Evolutionary conservation across 2,113 vertebrate species (phyloP).

Genomic region (Uropsilus gracilis): DNA sequence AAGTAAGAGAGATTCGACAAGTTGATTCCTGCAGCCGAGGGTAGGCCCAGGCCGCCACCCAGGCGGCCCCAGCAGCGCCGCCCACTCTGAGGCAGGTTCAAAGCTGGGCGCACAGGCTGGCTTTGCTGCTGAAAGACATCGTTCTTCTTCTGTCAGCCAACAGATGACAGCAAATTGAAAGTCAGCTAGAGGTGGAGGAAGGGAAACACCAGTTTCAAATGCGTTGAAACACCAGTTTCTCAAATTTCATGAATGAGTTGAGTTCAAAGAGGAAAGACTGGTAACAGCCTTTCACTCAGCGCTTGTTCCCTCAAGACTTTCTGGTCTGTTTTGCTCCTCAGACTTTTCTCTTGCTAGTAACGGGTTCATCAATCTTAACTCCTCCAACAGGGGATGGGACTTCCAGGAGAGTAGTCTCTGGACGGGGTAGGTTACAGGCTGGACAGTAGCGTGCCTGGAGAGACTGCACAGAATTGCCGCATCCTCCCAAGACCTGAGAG

Average conservation of each 20-base stretch:
- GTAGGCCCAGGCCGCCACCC: neutral
- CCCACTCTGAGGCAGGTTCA: constrained; percentile 27
- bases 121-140: neutral
- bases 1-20: constrained; percentile 70
- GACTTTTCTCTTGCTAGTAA: neutral
- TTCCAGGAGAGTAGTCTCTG: neutral
- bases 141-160: neutral
- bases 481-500: neutral
- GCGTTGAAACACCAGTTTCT: neutral
- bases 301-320: neutral
- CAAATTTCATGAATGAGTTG: neutral
- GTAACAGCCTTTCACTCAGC: neutral
- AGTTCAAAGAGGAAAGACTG: neutral
- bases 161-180: neutral
- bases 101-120: constrained; percentile 4
- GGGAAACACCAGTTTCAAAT: neutral
- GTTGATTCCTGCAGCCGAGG: constrained; percentile 62
- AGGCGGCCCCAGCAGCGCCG: neutral
- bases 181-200: neutral
- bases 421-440: neutral
- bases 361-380: neutral
- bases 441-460: neutral
- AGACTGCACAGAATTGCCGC: neutral
- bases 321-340: neutral
- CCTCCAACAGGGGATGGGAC: neutral